These are phyloP conservation scores for Rhinichthys osculus DNA, from an alignment of 2,797 vertebrate species.

Conservation along the genomic window DNA sequence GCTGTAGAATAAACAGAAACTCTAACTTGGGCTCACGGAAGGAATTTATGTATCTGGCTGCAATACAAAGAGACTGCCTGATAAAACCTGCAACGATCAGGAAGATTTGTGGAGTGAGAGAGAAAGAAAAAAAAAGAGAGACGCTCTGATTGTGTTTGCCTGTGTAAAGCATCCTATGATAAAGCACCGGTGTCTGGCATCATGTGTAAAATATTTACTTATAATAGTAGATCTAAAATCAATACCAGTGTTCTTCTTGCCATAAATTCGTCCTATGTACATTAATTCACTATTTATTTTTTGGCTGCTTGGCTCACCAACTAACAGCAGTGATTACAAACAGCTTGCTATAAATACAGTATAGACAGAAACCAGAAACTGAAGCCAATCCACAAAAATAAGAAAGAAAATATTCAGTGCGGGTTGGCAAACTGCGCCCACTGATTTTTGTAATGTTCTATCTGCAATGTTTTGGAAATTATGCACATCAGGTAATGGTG, in stretches of 20 bases:
- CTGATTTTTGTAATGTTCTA: background rate
- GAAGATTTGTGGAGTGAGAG: conserved; percentile 39
- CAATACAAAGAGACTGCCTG: conserved; percentile 42
- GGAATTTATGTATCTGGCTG: conserved; percentile 39
- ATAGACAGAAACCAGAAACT: conserved; percentile 26
- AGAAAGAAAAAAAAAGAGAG: background rate
- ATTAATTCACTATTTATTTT: background rate
- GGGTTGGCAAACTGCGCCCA: conserved; percentile 3
- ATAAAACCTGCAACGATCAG: conserved; percentile 22
- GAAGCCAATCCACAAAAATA: conserved; percentile 9
- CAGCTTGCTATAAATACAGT: conserved; percentile 27
- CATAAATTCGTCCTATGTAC: conserved; percentile 19
- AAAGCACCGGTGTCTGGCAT: background rate
- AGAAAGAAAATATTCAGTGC: conserved; percentile 17
- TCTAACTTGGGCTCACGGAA: background rate
- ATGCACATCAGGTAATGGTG: background rate
- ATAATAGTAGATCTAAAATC: conserved; percentile 37
- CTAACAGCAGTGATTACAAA: conserved; percentile 8
- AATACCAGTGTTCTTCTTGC: background rate
- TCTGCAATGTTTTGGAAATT: background rate
- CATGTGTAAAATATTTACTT: conserved; percentile 18
- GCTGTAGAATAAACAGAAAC: conserved; percentile 32
- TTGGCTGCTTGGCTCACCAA: conserved; percentile 3
- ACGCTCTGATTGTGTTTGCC: conserved; percentile 10
- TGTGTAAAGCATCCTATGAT: conserved; percentile 24